Base-by-base conservation (phyloP, 2,888 invertebrate genomes). In the Pyrrhosoma nymphula region DNA sequence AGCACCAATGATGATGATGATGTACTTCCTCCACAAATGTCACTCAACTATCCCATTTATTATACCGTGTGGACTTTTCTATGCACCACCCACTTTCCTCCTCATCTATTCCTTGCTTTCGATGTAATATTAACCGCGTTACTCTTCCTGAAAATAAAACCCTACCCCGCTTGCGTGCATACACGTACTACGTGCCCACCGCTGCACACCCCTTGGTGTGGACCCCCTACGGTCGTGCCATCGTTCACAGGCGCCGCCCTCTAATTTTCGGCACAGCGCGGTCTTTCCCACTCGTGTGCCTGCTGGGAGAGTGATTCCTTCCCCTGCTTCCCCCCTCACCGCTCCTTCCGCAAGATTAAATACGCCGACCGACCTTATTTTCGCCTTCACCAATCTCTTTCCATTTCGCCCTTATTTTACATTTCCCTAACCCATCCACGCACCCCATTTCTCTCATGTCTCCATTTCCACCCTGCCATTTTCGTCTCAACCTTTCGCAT, bases 211-310 rank as follows among this genome's bases (percentile, higher is more conserved):
- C 10, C 69, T 23, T 26, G 26, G 26, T 26, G n/a, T 60, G 30
- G n/a, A 56, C 18, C 60, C n/a, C 35, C 60, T 60, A 39, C 23
- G n/a, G 26, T 10, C 26, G 69, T 26, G 26, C 69, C 69, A 60
- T 60, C 69, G 26, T n/a, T 26, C 69, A 26, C 47, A 2, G 47
- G 10, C 69, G 69, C 39, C 88, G 47, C 91, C 63, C 91, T 91
- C 91, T 91, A 91, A 91, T 91, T 91, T 91, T 39, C 63, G 60
- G n/a, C n/a, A n/a, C n/a, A n/a, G n/a, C n/a, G n/a, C n/a, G n/a
- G 20, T 60, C 88, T 23, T 39, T 18, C 88, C 12, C 20, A 39
- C 56, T 90, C 63, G 60, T 91, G 30, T n/a, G n/a, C n/a, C n/a
- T n/a, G n/a, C n/a, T n/a, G n/a, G n/a, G n/a, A n/a, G n/a, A n/a